Percentiles rank a stretch among this genome's conserved stretches.
phyloP scores from a whole-genome alignment of 2,888 invertebrate genomes.

The Mesopsocus fuscifrons region DNA sequence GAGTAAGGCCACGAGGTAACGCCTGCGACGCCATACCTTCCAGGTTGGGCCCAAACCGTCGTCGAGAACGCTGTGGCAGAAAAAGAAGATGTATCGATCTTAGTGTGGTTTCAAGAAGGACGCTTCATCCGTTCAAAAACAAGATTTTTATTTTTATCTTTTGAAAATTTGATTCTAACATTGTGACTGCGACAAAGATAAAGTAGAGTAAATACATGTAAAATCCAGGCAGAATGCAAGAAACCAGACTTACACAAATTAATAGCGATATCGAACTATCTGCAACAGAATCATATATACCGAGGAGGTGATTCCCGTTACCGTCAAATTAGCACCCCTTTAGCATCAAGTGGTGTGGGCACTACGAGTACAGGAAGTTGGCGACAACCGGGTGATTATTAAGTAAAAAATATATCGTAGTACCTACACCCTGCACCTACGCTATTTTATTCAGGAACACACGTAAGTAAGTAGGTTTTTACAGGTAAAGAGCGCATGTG shows the following conservation, averaged over 20 bases:
- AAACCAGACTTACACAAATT: background rate
- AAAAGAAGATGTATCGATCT: background rate
- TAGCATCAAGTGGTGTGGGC: no score
- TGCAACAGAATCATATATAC: no score
- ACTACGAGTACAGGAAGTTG: no score
- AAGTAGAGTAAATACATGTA: background rate
- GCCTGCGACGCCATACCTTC: slow-evolving; percentile 16
- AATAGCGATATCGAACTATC: background rate
- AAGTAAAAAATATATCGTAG: no score
- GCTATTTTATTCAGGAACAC: no score
- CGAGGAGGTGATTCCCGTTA: no score
- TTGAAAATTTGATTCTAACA: background rate
- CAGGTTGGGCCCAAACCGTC: slow-evolving; percentile 1
- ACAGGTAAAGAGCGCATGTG: no score
- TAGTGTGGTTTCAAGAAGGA: background rate
- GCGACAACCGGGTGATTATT: no score
- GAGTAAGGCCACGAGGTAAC: slow-evolving; percentile 22
- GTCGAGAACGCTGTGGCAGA: background rate
- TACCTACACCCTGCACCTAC: no score
- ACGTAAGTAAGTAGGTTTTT: no score
- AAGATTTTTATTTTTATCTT: background rate
- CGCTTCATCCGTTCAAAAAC: background rate
- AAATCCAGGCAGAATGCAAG: background rate
- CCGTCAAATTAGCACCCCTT: no score
- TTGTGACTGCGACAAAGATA: background rate